These are phyloP conservation scores for Eulithis testata DNA, from an alignment of 2,888 invertebrate species.

Conservation along the genomic window DNA sequence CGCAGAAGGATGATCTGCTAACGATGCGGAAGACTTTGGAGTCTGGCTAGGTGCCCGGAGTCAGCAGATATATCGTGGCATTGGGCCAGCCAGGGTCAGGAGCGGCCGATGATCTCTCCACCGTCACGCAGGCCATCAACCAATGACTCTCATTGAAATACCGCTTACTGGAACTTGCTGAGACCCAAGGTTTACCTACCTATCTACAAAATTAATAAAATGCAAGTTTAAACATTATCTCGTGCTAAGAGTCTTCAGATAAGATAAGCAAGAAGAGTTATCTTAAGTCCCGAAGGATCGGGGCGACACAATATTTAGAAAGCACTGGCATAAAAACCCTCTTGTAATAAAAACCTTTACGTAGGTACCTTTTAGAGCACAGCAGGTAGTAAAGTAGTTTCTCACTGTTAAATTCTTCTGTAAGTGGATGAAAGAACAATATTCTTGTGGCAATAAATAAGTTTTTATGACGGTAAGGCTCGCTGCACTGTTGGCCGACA, in stretches of 20 bases:
- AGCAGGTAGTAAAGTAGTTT: slow-evolving; percentile 68
- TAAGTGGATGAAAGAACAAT: slow-evolving; percentile 64
- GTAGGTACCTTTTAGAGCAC: slow-evolving; percentile 54
- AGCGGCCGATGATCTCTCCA: slow-evolving; percentile 77
- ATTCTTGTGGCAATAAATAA: slow-evolving; percentile 68
- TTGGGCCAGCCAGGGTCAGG: slow-evolving; percentile 84
- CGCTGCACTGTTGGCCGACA: slow-evolving; percentile 52
- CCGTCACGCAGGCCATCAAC: slow-evolving; percentile 56
- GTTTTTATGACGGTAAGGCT: slow-evolving; percentile 61
- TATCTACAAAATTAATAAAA: slow-evolving; percentile 41
- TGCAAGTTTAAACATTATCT: slow-evolving; percentile 58
- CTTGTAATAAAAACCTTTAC: slow-evolving; percentile 60
- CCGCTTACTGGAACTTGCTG: slow-evolving; percentile 30
- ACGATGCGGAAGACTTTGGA: slow-evolving; percentile 77
- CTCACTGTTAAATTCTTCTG: slow-evolving; percentile 58
- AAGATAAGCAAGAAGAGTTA: slow-evolving; percentile 72
- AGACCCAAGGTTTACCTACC: background rate
- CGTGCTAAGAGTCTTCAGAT: slow-evolving; percentile 61
- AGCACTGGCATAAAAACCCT: slow-evolving; percentile 58
- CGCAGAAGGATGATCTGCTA: slow-evolving; percentile 65
- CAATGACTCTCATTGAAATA: slow-evolving; percentile 45
- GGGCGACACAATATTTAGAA: slow-evolving; percentile 69
- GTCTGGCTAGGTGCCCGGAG: slow-evolving; percentile 72
- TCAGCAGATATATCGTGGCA: slow-evolving; percentile 72
- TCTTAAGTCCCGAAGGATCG: slow-evolving; percentile 62